Evolutionary conservation across 2,888 invertebrate genomes (phyloP), one percentile per base, ranked within the genome.

Genomic region (Rhodophaea formosa): DNA sequence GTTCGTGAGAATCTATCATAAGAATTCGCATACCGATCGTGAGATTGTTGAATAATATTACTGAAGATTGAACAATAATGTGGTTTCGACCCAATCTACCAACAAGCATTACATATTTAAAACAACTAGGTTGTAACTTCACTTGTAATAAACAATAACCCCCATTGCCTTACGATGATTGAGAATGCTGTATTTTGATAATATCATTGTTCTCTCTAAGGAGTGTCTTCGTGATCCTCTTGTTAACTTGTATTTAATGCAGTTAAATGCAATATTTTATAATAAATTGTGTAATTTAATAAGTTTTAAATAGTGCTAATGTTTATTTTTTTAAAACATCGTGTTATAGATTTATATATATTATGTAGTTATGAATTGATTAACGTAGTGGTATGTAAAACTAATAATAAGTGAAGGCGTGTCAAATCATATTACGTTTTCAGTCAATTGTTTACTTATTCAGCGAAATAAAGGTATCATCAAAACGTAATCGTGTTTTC

Each of bases 251-350:
- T 91, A 89, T 91, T 88, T 87, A 90, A 87, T 87, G 90, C 90
- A 88, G 91, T 88, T 86, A 77, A 88, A 90, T 91, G 91, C 90
- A 91, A 91, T 89, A 90, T 90, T 89, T 90, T 90, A 89, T 88
- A 80, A 81, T 86, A 84, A 86, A 88, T 83, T 87, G 82, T 86
- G 83, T 90, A 90, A 89, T 88, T 88, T 86, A 87, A 88, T 84
- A 87, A 87, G 85, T 86, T 86, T 88, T 86, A 86, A 88, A 88
- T 90, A 90, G 87, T 87, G 84, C 86, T 90, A 90, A 88, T 86
- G 88, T 88, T 89, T 91, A 91, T 91, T 91, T 91, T 91, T 91
- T 86, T 89, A 85, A 87, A 86, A 86, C 81, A 79, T 86, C 81
- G 84, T 90, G 88, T 88, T 89, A 87, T 84, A 88, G 82, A 87